These are phyloP conservation scores for Drosophila burlai DNA, from an alignment of 1,140 invertebrate genomes.

Conservation along the genomic window DNA sequence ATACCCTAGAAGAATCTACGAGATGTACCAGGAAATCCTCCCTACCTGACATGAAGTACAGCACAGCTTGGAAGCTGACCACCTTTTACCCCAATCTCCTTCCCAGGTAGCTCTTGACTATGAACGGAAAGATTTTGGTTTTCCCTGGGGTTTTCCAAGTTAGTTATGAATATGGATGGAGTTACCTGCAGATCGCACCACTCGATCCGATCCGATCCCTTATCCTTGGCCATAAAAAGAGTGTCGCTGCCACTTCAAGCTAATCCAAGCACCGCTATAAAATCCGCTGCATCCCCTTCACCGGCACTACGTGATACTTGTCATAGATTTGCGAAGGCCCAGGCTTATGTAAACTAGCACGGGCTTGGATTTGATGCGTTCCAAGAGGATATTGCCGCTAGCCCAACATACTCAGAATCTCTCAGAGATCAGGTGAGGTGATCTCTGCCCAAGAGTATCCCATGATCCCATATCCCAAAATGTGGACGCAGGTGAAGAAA, in stretches of 20 bases:
- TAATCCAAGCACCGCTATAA: slow-evolving; percentile 69
- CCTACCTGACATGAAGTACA: neutral
- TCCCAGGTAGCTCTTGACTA: slow-evolving; percentile 48
- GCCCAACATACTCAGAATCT: slow-evolving; percentile 8
- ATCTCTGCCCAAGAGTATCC: slow-evolving; percentile 3
- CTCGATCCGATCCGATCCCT: slow-evolving; percentile 17
- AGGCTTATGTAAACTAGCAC: slow-evolving; percentile 53
- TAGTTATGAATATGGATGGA: slow-evolving; percentile 63
- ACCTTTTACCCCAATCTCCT: slow-evolving; percentile 13
- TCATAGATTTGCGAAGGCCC: slow-evolving; percentile 20
- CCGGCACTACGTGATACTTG: slow-evolving; percentile 17
- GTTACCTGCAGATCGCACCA: slow-evolving; percentile 41
- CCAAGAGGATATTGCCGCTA: neutral
- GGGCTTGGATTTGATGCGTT: slow-evolving; percentile 8
- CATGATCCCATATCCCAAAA: neutral
- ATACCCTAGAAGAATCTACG: no score
- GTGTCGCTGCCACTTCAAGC: slow-evolving; percentile 27
- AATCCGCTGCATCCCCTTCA: slow-evolving; percentile 15
- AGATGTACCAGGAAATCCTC: neutral
- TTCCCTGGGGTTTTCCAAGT: slow-evolving; percentile 77
- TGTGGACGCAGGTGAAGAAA: no score
- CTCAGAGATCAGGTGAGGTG: slow-evolving; percentile 4
- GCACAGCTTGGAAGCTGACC: slow-evolving; percentile 2
- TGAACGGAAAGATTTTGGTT: slow-evolving; percentile 69
- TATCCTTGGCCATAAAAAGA: slow-evolving; percentile 45